A percentile compares a stretch with the other conserved stretches of the same genome.
Evolutionary conservation across 2,888 invertebrate species (phyloP).

Genomic region (Drosophila cracens): DNA sequence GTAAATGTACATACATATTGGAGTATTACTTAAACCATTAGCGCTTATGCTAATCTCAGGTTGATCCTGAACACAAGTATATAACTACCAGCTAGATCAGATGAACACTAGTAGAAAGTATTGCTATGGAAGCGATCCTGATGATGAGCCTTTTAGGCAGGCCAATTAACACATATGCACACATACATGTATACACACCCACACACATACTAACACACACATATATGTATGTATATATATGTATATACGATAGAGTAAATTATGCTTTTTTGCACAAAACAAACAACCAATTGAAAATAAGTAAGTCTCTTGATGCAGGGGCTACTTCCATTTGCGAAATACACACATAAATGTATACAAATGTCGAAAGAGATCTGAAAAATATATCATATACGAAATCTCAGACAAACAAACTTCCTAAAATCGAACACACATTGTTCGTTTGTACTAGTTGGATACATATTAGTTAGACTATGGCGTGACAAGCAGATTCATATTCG

Average conservation of each 20-base stretch:
- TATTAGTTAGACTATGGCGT: slow-evolving; percentile 59
- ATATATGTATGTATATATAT: slow-evolving; percentile 58
- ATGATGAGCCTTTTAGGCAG: slow-evolving; percentile 30
- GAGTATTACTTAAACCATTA: slow-evolving; percentile 71
- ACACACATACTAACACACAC: slow-evolving; percentile 13
- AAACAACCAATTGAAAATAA: slow-evolving; percentile 10
- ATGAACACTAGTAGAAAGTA: slow-evolving; percentile 46
- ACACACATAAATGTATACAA: slow-evolving; percentile 21
- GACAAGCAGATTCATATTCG: slow-evolving; percentile 27
- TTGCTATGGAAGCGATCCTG: slow-evolving; percentile 1
- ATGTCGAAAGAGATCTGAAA: slow-evolving; percentile 23
- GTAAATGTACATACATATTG: slow-evolving; percentile 75
- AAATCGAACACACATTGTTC: slow-evolving; percentile 21
- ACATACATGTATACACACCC: slow-evolving; percentile 8
- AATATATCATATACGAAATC: slow-evolving; percentile 20
- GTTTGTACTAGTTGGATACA: slow-evolving; percentile 39
- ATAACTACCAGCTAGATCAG: slow-evolving; percentile 26
- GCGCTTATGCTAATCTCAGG: slow-evolving; percentile 23
- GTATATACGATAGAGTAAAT: slow-evolving; percentile 61
- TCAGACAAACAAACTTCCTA: slow-evolving; percentile 47
- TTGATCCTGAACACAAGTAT: slow-evolving; percentile 21
- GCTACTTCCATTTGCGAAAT: slow-evolving; percentile 29
- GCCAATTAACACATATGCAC: slow-evolving; percentile 39
- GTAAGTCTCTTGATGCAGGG: slow-evolving; percentile 25
- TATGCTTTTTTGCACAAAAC: slow-evolving; percentile 48